These are phyloP conservation scores for Dufourea novaeangliae DNA, from an alignment of 1,140 invertebrate species.

Conservation along the genomic window DNA sequence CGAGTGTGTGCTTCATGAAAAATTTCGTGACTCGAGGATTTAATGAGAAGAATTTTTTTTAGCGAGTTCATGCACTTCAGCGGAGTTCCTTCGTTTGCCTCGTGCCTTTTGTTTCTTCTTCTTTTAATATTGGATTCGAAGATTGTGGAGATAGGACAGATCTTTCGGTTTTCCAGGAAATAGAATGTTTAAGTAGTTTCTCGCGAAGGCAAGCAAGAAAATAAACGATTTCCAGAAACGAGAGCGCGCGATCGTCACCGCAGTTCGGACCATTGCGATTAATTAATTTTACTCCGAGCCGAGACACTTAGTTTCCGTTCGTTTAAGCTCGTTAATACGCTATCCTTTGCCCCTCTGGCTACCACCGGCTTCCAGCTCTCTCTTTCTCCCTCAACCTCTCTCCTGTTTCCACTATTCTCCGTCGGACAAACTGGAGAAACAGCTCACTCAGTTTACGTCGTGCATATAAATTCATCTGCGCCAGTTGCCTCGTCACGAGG, in stretches of 20 bases:
- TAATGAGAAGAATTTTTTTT: not conserved
- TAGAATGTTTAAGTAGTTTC: too few species aligned
- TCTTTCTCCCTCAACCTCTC: constrained; percentile 14
- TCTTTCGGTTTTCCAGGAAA: not conserved
- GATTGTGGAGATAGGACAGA: not conserved
- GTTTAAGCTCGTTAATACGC: constrained; percentile 77
- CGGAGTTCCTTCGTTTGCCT: too few species aligned
- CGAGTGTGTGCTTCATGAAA: constrained; percentile 5
- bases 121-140: not conserved
- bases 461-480: constrained; percentile 66
- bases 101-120: not conserved
- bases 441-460: constrained; percentile 71
- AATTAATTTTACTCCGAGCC: constrained; percentile 81
- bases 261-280: constrained; percentile 80
- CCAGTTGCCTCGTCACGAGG: constrained; percentile 56
- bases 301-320: constrained; percentile 82
- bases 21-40: not conserved
- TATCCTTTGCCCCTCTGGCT: constrained; percentile 45
- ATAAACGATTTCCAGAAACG: constrained; percentile 67
- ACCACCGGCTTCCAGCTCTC: constrained; percentile 29
- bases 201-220: constrained; percentile 38
- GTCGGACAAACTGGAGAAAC: constrained; percentile 56
- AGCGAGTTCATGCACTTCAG: too few species aligned
- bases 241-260: constrained; percentile 71
- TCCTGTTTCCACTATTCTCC: constrained; percentile 10